Evolutionary conservation across 2,113 vertebrate genomes (phyloP).

Genomic region (Chamaea fasciata): DNA sequence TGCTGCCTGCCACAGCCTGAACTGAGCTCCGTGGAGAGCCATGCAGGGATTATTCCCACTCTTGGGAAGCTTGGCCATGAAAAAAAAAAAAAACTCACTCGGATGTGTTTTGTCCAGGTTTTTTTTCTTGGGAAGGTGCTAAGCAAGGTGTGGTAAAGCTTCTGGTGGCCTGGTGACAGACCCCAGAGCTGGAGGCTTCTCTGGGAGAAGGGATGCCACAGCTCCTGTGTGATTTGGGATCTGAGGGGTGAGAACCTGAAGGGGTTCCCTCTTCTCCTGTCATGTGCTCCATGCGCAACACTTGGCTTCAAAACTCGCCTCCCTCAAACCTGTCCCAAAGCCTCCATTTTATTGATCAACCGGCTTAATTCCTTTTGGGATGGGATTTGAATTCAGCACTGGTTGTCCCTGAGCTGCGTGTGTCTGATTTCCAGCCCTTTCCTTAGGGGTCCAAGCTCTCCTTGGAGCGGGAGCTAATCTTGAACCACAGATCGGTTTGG

Average conservation of each 20-base stretch:
- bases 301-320: neutral
- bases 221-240: neutral
- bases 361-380: neutral
- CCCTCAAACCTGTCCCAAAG: neutral
- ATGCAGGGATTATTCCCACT: neutral
- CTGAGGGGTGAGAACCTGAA: neutral
- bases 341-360: neutral
- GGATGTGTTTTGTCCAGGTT: neutral
- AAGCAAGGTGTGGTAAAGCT: neutral
- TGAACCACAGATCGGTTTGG: neutral
- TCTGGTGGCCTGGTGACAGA: neutral
- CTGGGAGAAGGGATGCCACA: neutral
- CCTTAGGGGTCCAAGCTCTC: neutral
- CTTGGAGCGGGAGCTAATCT: neutral
- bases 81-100: no score
- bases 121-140: neutral
- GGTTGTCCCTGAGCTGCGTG: neutral
- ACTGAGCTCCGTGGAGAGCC: neutral
- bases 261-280: neutral
- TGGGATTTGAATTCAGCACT: neutral
- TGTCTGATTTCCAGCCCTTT: neutral
- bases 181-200: neutral
- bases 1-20: neutral
- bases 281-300: fast-evolving
- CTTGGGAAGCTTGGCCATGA: neutral